Percentiles rank a stretch among this genome's conserved stretches.
Conservation (phyloP, 2,113 vertebrate genomes). For the Thalassarche chlororhynchos region DNA sequence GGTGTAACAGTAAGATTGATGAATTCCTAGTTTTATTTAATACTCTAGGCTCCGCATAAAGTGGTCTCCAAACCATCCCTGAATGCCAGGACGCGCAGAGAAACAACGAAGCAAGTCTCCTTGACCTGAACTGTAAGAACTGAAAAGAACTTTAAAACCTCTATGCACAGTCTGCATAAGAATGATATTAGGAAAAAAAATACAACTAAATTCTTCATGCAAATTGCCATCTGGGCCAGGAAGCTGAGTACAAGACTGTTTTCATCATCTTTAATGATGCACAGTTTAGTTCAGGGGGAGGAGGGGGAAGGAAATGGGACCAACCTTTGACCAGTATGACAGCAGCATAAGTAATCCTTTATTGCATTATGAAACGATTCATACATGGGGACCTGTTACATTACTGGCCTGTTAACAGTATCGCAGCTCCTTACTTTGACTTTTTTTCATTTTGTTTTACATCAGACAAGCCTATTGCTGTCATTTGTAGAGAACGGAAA, state of each 20-base stretch:
- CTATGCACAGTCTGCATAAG: not conserved
- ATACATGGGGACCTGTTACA: slow-evolving; percentile 23
- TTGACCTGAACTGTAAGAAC: not conserved
- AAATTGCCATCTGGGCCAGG: slow-evolving; percentile 22
- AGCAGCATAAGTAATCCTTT: slow-evolving; percentile 44
- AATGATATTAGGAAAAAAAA: not conserved
- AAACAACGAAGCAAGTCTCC: not conserved
- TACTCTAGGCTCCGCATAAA: not conserved
- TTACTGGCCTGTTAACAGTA: slow-evolving; percentile 55
- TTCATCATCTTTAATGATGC: slow-evolving; percentile 31
- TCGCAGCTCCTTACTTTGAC: slow-evolving; percentile 31
- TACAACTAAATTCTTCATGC: slow-evolving; percentile 24
- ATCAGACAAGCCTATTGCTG: slow-evolving; percentile 44
- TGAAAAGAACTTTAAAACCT: slow-evolving; percentile 7
- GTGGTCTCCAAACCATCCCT: not conserved
- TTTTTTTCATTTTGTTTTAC: slow-evolving; percentile 51
- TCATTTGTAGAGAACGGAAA: slow-evolving; percentile 55
- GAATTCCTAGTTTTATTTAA: not conserved
- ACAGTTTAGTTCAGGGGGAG: slow-evolving; percentile 20
- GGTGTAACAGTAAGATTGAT: not conserved
- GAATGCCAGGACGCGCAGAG: not conserved
- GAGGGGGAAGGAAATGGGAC: slow-evolving; percentile 32
- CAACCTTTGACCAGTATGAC: slow-evolving; percentile 42
- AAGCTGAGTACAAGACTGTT: slow-evolving; percentile 4
- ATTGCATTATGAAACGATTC: slow-evolving; percentile 39